Evolutionary conservation across 2,888 invertebrate genomes (phyloP).

Genomic region (Axea sp.): DNA sequence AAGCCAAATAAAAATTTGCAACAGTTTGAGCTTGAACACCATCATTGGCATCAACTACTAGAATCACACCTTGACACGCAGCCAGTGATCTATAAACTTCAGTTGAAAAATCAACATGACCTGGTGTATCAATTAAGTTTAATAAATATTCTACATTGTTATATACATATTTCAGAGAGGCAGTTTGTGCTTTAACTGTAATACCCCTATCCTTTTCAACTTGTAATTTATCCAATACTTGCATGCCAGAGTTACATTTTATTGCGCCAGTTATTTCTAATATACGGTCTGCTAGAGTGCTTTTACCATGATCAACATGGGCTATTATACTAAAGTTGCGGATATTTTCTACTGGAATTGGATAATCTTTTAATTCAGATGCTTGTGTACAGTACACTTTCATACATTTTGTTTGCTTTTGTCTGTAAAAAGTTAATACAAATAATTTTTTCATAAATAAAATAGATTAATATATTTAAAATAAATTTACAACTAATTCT

Average conservation of each 20-base stretch:
- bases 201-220: conserved; percentile 98
- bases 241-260: conserved; percentile 84
- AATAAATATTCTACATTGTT: conserved; percentile 87
- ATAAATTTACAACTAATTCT: no score
- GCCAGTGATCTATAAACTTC: conserved; percentile 95
- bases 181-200: conserved; percentile 98
- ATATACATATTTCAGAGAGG: conserved; percentile 89
- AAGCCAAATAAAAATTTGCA: conserved; percentile 96
- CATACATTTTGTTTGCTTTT: conserved; percentile 9
- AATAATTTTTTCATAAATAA: background rate
- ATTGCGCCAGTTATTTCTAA: conserved; percentile 94
- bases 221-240: conserved; percentile 89
- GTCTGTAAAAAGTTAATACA: conserved; percentile 7
- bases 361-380: conserved; percentile 64
- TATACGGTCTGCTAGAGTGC: conserved; percentile 97
- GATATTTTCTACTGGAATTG: conserved; percentile 82
- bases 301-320: conserved; percentile 99
- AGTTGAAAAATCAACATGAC: conserved; percentile 98
- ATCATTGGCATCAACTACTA: conserved; percentile 97
- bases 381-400: conserved; percentile 1
- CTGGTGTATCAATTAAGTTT: conserved; percentile 98
- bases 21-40: conserved; percentile 98
- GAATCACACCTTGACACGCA: conserved; percentile 96
- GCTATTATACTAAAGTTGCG: conserved; percentile 98
- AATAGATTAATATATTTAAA: no score